These are phyloP conservation scores for Epinephelus awoara DNA, from an alignment of 2,797 vertebrate genomes.

Conservation along the genomic window DNA sequence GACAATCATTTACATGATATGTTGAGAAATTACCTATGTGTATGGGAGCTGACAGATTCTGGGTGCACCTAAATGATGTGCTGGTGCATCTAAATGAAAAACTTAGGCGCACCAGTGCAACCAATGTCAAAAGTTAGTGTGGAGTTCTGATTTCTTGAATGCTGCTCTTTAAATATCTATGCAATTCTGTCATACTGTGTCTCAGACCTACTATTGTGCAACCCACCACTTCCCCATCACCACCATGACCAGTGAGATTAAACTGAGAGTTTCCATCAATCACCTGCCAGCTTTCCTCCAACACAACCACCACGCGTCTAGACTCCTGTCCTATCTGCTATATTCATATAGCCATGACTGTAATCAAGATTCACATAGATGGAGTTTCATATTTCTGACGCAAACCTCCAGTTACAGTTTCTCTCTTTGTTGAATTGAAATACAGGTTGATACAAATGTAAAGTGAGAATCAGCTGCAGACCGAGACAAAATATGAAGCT, in stretches of 20 bases:
- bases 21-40: too few relatives aligned
- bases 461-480: slow-evolving; percentile 7
- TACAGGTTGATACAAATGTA: not conserved
- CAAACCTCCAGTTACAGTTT: not conserved
- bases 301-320: not conserved
- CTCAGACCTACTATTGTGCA: not conserved
- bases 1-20: too few relatives aligned
- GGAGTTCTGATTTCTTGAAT: not conserved
- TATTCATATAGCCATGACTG: not conserved
- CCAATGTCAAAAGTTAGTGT: too few relatives aligned
- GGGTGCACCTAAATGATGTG: too few relatives aligned
- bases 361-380: not conserved
- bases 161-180: slow-evolving; percentile 8
- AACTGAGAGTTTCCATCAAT: slow-evolving; percentile 38
- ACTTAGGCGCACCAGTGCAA: too few relatives aligned
- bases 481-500: not conserved
- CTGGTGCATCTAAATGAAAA: too few relatives aligned
- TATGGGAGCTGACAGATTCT: too few relatives aligned
- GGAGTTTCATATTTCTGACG: not conserved
- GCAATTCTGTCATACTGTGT: slow-evolving; percentile 1
- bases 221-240: not conserved
- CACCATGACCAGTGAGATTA: slow-evolving; percentile 2
- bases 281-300: slow-evolving; percentile 33
- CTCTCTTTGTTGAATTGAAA: not conserved
- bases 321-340: not conserved